phyloP scores from a whole-genome alignment of 2,888 invertebrate species.

The Coleophora flavipennella region DNA sequence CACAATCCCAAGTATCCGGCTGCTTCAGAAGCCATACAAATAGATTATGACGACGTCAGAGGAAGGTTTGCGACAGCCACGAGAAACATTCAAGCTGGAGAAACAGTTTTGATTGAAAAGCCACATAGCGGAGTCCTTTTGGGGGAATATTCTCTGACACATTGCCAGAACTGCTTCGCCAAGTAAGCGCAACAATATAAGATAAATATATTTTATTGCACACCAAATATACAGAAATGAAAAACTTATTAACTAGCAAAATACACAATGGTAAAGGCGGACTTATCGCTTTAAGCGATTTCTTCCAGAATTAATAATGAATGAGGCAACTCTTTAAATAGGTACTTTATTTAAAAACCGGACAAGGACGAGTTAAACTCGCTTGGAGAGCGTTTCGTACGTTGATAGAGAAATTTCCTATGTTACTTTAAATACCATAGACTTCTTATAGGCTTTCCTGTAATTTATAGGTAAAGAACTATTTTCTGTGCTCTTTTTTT shows the following conservation, averaged over 20 bases:
- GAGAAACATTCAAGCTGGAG: conserved; percentile 79
- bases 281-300: too few relatives aligned
- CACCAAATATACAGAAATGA: neutral
- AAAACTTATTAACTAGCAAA: too few relatives aligned
- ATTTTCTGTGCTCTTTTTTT: too few relatives aligned
- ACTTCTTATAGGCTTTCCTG: too few relatives aligned
- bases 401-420: too few relatives aligned
- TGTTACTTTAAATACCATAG: too few relatives aligned
- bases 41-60: conserved; percentile 72
- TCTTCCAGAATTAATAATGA: neutral
- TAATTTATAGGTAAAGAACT: too few relatives aligned
- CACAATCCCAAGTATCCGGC: conserved; percentile 62
- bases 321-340: too few relatives aligned
- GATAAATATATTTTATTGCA: neutral
- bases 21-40: conserved; percentile 75
- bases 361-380: too few relatives aligned
- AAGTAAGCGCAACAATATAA: conserved; percentile 57
- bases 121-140: conserved; percentile 81
- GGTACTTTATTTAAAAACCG: too few relatives aligned
- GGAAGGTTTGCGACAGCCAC: conserved; percentile 84
- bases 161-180: conserved; percentile 81
- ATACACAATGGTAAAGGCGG: too few relatives aligned
- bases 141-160: conserved; percentile 76
- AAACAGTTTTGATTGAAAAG: conserved; percentile 79
- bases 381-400: too few relatives aligned